These are phyloP conservation scores for Dynastes grantii DNA, from an alignment of 2,888 invertebrate species.

Conservation along the genomic window DNA sequence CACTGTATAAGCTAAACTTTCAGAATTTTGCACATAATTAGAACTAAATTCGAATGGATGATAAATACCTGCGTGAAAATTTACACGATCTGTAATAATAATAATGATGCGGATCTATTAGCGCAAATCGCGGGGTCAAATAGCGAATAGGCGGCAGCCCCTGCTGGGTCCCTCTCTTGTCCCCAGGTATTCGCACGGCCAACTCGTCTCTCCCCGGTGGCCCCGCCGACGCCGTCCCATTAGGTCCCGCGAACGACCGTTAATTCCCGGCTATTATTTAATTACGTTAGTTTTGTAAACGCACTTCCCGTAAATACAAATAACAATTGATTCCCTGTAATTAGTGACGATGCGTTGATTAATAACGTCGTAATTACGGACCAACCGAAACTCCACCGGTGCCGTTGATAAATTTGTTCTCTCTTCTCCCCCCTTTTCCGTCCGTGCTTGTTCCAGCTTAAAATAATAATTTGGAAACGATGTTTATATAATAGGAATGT, in stretches of 20 bases:
- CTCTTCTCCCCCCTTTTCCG: neutral
- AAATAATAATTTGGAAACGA: neutral
- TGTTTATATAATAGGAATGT: no score
- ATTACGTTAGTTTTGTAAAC: constrained; percentile 37
- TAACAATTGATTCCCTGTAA: constrained; percentile 36
- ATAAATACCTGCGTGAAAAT: constrained; percentile 10
- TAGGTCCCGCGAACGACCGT: neutral
- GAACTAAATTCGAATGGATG: no score
- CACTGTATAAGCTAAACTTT: no score
- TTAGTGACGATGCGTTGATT: constrained; percentile 35
- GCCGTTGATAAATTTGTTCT: constrained; percentile 1
- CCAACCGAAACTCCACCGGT: no score
- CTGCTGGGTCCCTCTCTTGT: neutral
- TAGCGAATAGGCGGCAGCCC: neutral
- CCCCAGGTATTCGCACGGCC: no score
- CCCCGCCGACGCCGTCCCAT: neutral
- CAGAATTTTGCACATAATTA: no score
- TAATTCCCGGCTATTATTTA: constrained; percentile 37
- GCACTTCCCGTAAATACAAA: neutral
- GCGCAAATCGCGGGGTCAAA: neutral
- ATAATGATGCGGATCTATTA: constrained; percentile 21
- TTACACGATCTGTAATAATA: neutral
- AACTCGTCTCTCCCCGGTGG: neutral
- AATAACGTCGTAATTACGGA: constrained; percentile 19
- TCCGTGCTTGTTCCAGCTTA: neutral